phyloP scores from a whole-genome alignment of 2,113 vertebrate species.

The Prunella himalayana region DNA sequence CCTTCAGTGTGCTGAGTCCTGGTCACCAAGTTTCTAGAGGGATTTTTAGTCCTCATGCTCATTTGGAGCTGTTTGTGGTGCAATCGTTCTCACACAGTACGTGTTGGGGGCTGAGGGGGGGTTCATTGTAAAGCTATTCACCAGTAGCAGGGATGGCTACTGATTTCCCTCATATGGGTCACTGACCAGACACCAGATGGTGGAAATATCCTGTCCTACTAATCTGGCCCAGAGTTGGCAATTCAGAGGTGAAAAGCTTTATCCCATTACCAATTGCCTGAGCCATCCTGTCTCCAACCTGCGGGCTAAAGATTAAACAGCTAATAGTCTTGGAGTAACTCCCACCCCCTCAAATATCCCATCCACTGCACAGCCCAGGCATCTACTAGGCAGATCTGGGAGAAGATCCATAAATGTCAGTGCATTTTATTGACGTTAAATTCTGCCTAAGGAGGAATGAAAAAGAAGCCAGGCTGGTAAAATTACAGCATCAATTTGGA shows the following conservation, averaged over 20 bases:
- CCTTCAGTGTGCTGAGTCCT: not conserved
- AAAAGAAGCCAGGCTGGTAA: not conserved
- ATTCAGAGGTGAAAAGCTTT: constrained; percentile 40
- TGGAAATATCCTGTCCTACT: constrained; percentile 27
- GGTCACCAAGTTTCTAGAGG: not conserved
- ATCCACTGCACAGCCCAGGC: not conserved
- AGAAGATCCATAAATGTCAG: not conserved
- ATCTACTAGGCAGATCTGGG: not conserved
- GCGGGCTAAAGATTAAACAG: constrained; percentile 16
- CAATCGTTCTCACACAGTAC: not conserved
- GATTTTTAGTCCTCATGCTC: not conserved
- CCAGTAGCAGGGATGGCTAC: not conserved
- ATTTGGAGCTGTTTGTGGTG: not conserved
- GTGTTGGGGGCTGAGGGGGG: not conserved
- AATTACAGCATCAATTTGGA: not conserved
- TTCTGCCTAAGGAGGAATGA: not conserved
- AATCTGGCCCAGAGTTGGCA: constrained; percentile 38
- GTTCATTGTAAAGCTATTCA: not conserved
- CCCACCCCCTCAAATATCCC: not conserved
- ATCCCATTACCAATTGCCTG: constrained; percentile 53
- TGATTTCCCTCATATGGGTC: constrained; percentile 17
- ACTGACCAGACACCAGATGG: constrained; percentile 61
- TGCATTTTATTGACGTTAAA: not conserved
- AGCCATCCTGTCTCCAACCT: constrained; percentile 24
- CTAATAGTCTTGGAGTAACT: constrained; percentile 9